Percentiles rank a stretch among this genome's conserved stretches.
These are phyloP conservation scores for Odontophorus gujanensis DNA, from an alignment of 2,113 vertebrate species.

Conservation along the genomic window DNA sequence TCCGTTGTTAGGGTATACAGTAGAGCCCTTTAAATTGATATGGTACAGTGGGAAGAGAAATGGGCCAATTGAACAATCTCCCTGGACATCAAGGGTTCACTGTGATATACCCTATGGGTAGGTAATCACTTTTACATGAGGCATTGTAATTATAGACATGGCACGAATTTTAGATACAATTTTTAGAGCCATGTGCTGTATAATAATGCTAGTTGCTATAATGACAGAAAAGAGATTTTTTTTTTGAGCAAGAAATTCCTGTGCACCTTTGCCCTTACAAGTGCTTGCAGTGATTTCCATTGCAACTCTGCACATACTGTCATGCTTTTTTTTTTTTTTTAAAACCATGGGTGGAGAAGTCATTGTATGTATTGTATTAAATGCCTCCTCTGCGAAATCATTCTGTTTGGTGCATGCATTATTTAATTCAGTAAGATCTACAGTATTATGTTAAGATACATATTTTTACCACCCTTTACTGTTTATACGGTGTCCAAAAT, in stretches of 20 bases:
- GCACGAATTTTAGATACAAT: not conserved
- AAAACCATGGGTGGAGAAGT: not conserved
- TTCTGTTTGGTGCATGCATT: not conserved
- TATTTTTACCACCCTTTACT: not conserved
- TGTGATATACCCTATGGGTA: not conserved
- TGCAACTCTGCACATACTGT: not conserved
- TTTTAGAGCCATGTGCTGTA: not conserved
- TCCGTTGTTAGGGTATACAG: not conserved
- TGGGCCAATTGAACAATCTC: not conserved
- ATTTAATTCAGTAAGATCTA: conserved; percentile 13
- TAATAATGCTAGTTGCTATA: not conserved
- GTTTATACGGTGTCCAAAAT: not conserved
- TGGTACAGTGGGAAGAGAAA: not conserved
- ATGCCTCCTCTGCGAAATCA: conserved; percentile 2
- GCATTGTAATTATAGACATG: not conserved
- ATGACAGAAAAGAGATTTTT: not conserved
- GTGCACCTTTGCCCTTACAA: not conserved
- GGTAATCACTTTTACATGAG: conserved; percentile 8
- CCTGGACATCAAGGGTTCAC: not conserved
- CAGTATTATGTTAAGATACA: not conserved
- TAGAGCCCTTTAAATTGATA: not conserved
- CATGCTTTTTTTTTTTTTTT: not conserved
- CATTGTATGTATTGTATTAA: not conserved
- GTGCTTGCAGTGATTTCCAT: not conserved
- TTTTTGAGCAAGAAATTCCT: not conserved